These are phyloP conservation scores for Cuculus canorus DNA, from an alignment of 2,797 vertebrate species.

Conservation along the genomic window DNA sequence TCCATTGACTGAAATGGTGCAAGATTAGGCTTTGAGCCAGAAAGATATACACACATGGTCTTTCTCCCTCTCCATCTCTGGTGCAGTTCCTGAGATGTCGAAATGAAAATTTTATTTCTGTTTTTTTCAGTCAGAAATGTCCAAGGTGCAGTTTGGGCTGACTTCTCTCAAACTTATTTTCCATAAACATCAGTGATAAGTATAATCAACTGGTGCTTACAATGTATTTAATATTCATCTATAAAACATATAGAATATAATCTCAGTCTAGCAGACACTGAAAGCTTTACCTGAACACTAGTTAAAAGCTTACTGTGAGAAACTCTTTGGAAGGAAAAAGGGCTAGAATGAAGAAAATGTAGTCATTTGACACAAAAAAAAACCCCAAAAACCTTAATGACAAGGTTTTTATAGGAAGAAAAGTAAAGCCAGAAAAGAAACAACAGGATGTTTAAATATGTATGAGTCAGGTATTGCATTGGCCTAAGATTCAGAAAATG, in stretches of 20 bases:
- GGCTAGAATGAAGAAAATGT: not conserved
- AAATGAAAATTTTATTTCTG: not conserved
- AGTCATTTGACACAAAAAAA: not conserved
- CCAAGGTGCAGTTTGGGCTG: not conserved
- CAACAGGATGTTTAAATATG: not conserved
- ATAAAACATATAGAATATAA: not conserved
- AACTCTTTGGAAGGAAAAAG: not conserved
- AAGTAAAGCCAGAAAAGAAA: not conserved
- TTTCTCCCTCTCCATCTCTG: not conserved
- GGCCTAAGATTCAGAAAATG: not conserved
- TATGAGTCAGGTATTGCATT: not conserved
- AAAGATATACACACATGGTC: rapidly evolving
- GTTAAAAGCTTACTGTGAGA: not conserved
- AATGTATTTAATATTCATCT: not conserved
- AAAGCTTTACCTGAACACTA: not conserved
- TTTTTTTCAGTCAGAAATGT: not conserved
- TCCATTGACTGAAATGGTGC: not conserved
- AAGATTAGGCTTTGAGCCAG: not conserved
- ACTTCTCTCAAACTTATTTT: not conserved
- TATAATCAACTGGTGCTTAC: not conserved
- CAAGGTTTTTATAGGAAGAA: not conserved
- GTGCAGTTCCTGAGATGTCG: not conserved
- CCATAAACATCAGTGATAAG: not conserved
- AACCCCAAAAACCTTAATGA: not conserved
- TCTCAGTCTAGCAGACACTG: not conserved